Evolutionary conservation across 1,140 invertebrate genomes (phyloP), one percentile per base, ranked within the genome.

Genomic region (Euwallacea similis): DNA sequence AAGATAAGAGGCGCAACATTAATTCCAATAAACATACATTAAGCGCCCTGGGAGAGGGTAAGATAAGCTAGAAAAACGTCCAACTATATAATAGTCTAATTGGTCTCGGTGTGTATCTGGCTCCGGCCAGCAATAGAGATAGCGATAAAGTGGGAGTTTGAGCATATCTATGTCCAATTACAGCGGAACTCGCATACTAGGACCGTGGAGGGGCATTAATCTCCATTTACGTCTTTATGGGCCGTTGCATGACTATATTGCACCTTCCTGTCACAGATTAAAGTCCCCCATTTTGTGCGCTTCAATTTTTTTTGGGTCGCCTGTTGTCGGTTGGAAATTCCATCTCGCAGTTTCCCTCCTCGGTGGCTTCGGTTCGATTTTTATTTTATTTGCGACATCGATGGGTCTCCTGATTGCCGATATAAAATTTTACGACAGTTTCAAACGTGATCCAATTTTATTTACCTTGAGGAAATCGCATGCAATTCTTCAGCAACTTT

Each of bases 131-230:
- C 69, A 71, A 74, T 72, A 75, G 74, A 74, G 74, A 74, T 72
- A 50, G 56, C 71, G 72, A 74, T 74, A 73, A 74, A 73, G 71
- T 64, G 55, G 21, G 69, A 73, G 65, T 74, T 74, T 65, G 16
- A 55, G 65, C 67, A 74, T 74, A 75, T 74, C 72, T 73, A 74
- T 60, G 68, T 73, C 72, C 73, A 74, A 75, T 75, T 75, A 74
- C 74, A 33, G 21, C 62, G 61, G 47, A 69, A 63, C 66, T 73
- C 65, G 58, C 50, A 63, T 65, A 21, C 70, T 72, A 47, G 58
- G 47, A 58, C 72, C 59, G 55, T 50, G 43, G 63, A 71, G 50
- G 42, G 61, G 33, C 64, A 75, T 74, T 71, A 74, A 74, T 75
- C 72, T 75, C 72, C 67, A 70, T 75, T 72, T 71, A 69, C 64